Evolutionary conservation across 2,113 vertebrate genomes (phyloP).

Genomic region (Brachyistius frenatus): DNA sequence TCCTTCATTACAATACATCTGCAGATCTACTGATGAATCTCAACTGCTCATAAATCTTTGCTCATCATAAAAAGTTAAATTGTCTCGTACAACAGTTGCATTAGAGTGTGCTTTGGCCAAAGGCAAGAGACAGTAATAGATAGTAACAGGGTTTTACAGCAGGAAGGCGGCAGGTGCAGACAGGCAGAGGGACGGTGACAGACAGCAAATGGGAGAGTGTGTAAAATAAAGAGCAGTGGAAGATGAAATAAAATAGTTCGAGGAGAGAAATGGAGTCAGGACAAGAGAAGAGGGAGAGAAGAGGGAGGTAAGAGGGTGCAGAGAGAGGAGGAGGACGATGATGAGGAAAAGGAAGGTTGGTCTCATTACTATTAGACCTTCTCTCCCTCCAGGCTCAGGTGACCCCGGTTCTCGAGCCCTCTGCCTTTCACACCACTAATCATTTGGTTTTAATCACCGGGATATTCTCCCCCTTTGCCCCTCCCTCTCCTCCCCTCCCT

Average conservation of each 20-base stretch:
- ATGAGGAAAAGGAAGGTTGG: slow-evolving; percentile 70
- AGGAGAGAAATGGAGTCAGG: slow-evolving; percentile 45
- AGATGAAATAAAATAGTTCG: slow-evolving; percentile 34
- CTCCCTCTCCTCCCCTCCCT: slow-evolving; percentile 53
- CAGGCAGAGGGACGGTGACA: slow-evolving; percentile 40
- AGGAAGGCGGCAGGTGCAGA: slow-evolving; percentile 41
- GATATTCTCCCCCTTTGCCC: slow-evolving; percentile 75
- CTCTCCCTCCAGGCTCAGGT: slow-evolving; percentile 77
- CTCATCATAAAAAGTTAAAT: slow-evolving; percentile 67
- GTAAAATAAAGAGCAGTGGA: slow-evolving; percentile 56
- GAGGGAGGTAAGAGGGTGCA: slow-evolving; percentile 17
- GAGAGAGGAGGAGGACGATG: slow-evolving; percentile 46
- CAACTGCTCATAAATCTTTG: slow-evolving; percentile 66
- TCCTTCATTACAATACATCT: slow-evolving; percentile 60
- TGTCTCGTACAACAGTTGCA: slow-evolving; percentile 64
- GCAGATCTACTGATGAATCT: slow-evolving; percentile 65
- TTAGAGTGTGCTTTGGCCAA: slow-evolving; percentile 56
- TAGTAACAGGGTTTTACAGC: slow-evolving; percentile 61
- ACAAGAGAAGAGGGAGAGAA: slow-evolving; percentile 29
- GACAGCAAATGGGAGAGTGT: slow-evolving; percentile 43
- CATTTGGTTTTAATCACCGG: slow-evolving; percentile 87
- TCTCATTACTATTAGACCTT: slow-evolving; percentile 84
- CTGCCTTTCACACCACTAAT: slow-evolving; percentile 80
- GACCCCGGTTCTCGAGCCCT: slow-evolving; percentile 78
- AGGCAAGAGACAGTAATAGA: slow-evolving; percentile 66